phyloP scores from a whole-genome alignment of 1,140 invertebrate genomes.

The Himalopsyche phryganea region DNA sequence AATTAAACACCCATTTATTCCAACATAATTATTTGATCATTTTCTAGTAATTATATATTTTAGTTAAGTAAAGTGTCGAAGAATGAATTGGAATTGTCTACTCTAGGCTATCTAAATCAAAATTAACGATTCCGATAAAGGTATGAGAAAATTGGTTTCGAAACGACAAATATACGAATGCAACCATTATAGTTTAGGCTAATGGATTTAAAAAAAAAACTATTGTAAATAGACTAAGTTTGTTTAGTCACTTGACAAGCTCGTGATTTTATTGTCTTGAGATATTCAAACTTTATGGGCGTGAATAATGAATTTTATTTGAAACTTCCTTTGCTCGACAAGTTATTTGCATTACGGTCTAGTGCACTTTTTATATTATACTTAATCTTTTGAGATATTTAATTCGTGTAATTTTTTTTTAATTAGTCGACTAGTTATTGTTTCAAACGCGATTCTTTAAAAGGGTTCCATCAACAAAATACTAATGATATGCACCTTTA shows the following conservation, averaged over 20 bases:
- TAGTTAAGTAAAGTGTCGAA: no score
- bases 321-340: neutral
- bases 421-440: neutral
- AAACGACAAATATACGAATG: no score
- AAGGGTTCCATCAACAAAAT: neutral
- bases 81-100: no score
- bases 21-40: no score
- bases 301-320: neutral
- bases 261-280: neutral
- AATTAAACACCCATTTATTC: no score
- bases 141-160: no score
- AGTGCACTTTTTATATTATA: neutral
- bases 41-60: no score
- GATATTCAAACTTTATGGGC: neutral
- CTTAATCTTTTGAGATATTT: neutral
- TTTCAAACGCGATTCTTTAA: neutral
- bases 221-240: neutral
- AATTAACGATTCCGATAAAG: no score
- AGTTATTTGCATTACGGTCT: neutral
- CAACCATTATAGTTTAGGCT: no score
- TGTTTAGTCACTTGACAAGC: neutral
- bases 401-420: neutral
- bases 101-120: no score
- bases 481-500: neutral
- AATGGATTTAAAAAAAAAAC: neutral